These are phyloP conservation scores for Ameiurus melas DNA, from an alignment of 2,113 vertebrate species.

Conservation along the genomic window DNA sequence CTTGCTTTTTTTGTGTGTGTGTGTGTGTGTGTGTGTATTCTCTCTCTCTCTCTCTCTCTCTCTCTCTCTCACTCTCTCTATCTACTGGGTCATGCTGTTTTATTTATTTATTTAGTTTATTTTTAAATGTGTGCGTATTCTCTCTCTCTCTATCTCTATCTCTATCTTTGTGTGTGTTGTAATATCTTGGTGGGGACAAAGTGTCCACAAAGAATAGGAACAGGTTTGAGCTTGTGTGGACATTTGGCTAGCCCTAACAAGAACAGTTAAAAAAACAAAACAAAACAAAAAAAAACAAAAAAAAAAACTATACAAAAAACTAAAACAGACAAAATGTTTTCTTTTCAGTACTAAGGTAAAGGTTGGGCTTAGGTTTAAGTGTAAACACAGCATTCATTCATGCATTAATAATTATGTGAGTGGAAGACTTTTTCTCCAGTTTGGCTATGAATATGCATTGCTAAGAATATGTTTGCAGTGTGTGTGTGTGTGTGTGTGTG, in stretches of 20 bases:
- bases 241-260: background rate
- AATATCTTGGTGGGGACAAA: constrained; percentile 27
- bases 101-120: too few relatives aligned
- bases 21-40: too few relatives aligned
- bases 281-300: too few relatives aligned
- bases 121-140: too few relatives aligned
- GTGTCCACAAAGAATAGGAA: background rate
- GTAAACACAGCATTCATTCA: background rate
- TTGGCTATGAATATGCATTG: background rate
- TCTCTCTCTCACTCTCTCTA: constrained; percentile 1
- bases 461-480: background rate
- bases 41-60: background rate
- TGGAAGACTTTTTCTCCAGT: background rate
- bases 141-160: background rate
- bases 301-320: background rate
- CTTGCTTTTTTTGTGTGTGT: too few relatives aligned
- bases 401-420: background rate
- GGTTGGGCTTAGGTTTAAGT: background rate
- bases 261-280: background rate
- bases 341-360: background rate
- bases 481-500: background rate
- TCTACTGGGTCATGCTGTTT: too few relatives aligned
- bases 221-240: background rate
- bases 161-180: constrained; percentile 13
- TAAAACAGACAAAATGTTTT: background rate